A percentile compares a stretch with the other conserved stretches of the same genome.
phyloP scores from a whole-genome alignment of 2,797 vertebrate species.

The Petrocephalus schoutedeni region DNA sequence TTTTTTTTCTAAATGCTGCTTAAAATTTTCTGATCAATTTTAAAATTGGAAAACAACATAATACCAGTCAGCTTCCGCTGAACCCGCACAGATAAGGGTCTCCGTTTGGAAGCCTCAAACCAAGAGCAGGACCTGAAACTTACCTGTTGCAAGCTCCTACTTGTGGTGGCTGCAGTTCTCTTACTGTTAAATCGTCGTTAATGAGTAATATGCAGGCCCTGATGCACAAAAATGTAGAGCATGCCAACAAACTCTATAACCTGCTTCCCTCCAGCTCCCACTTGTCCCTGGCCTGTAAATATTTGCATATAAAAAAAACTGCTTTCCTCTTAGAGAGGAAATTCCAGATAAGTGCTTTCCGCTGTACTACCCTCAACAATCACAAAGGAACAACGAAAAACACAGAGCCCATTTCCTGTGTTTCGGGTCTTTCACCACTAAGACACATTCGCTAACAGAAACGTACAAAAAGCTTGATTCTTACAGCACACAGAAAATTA shows the following conservation, averaged over 20 bases:
- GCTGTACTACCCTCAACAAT: constrained; percentile 54
- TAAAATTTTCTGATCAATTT: background rate
- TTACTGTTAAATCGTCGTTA: background rate
- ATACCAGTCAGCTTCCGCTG: background rate
- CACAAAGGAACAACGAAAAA: constrained; percentile 59
- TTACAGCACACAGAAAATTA: background rate
- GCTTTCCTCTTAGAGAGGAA: constrained; percentile 70
- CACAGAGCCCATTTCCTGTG: constrained; percentile 68
- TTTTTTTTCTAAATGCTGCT: background rate
- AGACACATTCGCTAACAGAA: constrained; percentile 24
- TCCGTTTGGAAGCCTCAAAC: background rate
- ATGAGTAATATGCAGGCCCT: background rate
- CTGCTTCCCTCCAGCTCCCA: constrained; percentile 50
- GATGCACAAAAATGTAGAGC: background rate
- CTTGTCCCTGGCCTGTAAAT: constrained; percentile 54
- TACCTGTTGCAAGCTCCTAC: background rate
- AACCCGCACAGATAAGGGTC: background rate
- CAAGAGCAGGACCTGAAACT: background rate
- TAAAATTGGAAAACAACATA: background rate
- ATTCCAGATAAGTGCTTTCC: constrained; percentile 72
- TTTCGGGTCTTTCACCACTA: constrained; percentile 45
- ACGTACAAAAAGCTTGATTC: background rate
- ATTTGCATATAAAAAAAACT: constrained; percentile 61
- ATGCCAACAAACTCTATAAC: constrained; percentile 23
- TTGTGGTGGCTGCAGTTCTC: background rate